These are phyloP conservation scores for Lordiphosa andalusiaca DNA, from an alignment of 2,888 invertebrate species.

Conservation along the genomic window DNA sequence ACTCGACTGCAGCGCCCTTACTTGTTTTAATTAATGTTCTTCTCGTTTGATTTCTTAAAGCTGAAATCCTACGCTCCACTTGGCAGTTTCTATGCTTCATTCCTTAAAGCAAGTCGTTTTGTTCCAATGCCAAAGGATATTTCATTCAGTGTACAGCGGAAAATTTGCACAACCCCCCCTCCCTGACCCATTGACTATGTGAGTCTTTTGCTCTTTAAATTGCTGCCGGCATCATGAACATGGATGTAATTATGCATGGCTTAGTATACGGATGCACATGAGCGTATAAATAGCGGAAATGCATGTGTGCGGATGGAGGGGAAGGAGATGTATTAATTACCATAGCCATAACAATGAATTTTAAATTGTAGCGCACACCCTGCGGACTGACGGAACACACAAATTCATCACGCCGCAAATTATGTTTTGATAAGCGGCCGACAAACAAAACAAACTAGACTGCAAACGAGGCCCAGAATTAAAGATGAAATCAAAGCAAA, in stretches of 20 bases:
- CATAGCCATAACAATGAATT: constrained; percentile 47
- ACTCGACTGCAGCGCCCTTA: no score
- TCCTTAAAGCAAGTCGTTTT: no score
- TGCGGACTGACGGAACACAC: constrained; percentile 30
- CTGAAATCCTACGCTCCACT: no score
- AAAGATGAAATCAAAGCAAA: constrained; percentile 58
- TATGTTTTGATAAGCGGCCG: constrained; percentile 51
- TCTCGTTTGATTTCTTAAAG: no score
- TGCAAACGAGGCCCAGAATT: constrained; percentile 33
- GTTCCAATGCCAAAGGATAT: no score
- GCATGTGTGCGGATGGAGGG: constrained; percentile 12
- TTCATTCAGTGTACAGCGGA: neutral
- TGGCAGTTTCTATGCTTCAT: no score
- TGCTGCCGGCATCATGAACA: constrained; percentile 19
- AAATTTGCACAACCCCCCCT: no score
- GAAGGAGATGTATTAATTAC: constrained; percentile 35
- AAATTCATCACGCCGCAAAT: constrained; percentile 48
- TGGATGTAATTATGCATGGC: constrained; percentile 33
- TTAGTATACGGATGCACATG: constrained; percentile 16
- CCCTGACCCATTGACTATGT: constrained; percentile 16
- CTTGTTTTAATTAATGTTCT: no score
- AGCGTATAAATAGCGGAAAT: constrained; percentile 36
- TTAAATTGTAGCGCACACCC: constrained; percentile 37
- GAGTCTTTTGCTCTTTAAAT: constrained; percentile 24
- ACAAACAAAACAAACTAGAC: constrained; percentile 12